Base-by-base conservation (phyloP, 2,888 invertebrate species). In the Protophormia terraenovae region DNA sequence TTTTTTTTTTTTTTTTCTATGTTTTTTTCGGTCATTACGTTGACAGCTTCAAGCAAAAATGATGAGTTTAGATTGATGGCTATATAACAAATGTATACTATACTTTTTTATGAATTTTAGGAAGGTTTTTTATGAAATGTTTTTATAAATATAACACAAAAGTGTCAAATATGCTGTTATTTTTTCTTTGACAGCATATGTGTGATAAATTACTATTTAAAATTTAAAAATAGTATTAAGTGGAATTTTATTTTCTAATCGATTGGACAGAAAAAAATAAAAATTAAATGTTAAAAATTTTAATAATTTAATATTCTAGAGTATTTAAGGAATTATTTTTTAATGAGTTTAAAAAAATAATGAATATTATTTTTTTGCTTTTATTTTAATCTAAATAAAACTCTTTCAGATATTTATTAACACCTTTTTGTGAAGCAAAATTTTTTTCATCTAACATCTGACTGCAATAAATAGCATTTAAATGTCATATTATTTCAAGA, bases 1-100 rank as follows among this genome's bases (percentile, higher is more conserved):
- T 35, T 35, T 41, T 47, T 19, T 69, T 29, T 19, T 6, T 29
- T 7, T 50, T 47, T 69, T 45, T 1, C 4, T 32, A 12, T 64
- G 55, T 72, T 72, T 62, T 24, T 50, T 55, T 80, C n/a, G 58
- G 67, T 72, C 79, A 64, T 82, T 73, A 79, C 47, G 77, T 86
- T 86, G 83, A 83, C 83, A 86, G 86, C 58, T 76, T 22, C 41
- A 14, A 45, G 41, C 78, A 67, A 71, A 73, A 50, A 73, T 87
- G 80, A 86, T 84, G 84, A 78, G 45, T 80, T 83, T 66, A 86
- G 85, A 86, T 87, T 86, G 87, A 87, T 87, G 80, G 75, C 82
- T 75, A 60, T 82, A 69, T 83, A 72, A 80, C 55, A 77, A 76
- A 35, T 62, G 38, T 47, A 66, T 50, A 79, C 2, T 58, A 19